Evolutionary conservation across 2,797 vertebrate genomes (phyloP).

Genomic region (Hylomyscus alleni): DNA sequence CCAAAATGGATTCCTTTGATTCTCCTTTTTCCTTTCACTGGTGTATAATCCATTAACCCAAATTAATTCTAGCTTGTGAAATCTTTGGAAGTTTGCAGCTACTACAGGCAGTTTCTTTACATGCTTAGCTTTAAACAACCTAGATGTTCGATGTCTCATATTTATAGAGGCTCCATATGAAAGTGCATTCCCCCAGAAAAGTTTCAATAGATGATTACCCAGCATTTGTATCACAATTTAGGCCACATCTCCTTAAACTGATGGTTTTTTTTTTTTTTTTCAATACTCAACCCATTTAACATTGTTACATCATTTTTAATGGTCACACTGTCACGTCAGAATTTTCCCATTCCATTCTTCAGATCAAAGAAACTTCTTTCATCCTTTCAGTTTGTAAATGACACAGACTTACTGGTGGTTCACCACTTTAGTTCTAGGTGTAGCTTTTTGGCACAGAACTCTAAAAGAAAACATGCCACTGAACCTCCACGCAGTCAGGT

Average conservation of each 20-base stretch:
- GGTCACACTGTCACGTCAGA: neutral
- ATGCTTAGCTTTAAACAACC: slow-evolving; percentile 31
- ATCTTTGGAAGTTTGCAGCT: slow-evolving; percentile 42
- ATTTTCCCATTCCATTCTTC: neutral
- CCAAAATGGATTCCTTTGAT: slow-evolving; percentile 18
- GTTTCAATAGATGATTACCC: neutral
- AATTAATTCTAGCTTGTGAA: slow-evolving; percentile 25
- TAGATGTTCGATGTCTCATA: slow-evolving; percentile 1
- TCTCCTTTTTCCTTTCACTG: slow-evolving; percentile 67
- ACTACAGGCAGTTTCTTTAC: neutral
- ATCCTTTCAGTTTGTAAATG: neutral
- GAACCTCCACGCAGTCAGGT: neutral
- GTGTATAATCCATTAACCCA: neutral
- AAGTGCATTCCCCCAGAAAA: slow-evolving; percentile 34
- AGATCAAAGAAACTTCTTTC: slow-evolving; percentile 1
- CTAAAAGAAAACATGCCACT: neutral
- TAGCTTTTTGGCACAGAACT: neutral
- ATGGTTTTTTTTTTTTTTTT: neutral
- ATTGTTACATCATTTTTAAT: neutral
- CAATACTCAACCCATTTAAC: neutral
- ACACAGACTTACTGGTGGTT: neutral
- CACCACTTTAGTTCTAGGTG: neutral
- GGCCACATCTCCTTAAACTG: neutral
- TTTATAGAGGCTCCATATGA: neutral
- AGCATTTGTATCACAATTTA: neutral